These are phyloP conservation scores for Caradrina kadenii DNA, from an alignment of 2,888 invertebrate species.

Conservation along the genomic window DNA sequence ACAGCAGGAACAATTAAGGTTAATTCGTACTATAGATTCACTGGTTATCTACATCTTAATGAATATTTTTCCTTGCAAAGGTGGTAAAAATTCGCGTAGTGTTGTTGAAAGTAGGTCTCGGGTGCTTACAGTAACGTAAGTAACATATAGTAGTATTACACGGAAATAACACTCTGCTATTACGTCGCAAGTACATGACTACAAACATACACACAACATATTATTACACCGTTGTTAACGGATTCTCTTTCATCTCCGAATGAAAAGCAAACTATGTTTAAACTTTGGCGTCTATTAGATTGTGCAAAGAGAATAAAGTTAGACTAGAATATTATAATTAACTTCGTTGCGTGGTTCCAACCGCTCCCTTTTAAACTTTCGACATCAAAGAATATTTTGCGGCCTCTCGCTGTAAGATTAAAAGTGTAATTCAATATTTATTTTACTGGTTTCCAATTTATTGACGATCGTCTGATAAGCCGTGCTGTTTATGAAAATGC, in stretches of 20 bases:
- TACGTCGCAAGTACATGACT: background rate
- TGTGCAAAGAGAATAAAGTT: conserved; percentile 45
- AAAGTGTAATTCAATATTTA: conserved; percentile 49
- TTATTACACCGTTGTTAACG: background rate
- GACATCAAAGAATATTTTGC: conserved; percentile 31
- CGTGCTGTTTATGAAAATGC: conserved; percentile 37
- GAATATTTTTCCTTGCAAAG: conserved; percentile 20
- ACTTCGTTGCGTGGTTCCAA: conserved; percentile 24
- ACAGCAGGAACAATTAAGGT: conserved; percentile 29
- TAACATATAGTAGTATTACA: background rate
- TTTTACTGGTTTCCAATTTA: conserved; percentile 49
- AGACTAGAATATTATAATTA: conserved; percentile 36
- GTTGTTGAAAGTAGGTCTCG: background rate
- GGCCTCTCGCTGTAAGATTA: conserved; percentile 39
- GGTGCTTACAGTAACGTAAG: background rate
- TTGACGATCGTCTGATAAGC: conserved; percentile 28
- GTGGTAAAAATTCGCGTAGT: background rate
- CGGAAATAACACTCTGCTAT: conserved; percentile 1
- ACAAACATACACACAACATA: background rate
- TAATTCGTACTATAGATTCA: conserved; percentile 35
- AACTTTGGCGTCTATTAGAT: conserved; percentile 29
- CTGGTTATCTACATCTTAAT: conserved; percentile 38
- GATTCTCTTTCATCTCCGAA: conserved; percentile 20
- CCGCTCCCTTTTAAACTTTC: conserved; percentile 35
- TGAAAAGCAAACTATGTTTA: conserved; percentile 32